Percentiles rank a stretch among this genome's conserved stretches.
phyloP scores from a whole-genome alignment of 2,113 vertebrate genomes.

The Apistogramma diplotaenia region DNA sequence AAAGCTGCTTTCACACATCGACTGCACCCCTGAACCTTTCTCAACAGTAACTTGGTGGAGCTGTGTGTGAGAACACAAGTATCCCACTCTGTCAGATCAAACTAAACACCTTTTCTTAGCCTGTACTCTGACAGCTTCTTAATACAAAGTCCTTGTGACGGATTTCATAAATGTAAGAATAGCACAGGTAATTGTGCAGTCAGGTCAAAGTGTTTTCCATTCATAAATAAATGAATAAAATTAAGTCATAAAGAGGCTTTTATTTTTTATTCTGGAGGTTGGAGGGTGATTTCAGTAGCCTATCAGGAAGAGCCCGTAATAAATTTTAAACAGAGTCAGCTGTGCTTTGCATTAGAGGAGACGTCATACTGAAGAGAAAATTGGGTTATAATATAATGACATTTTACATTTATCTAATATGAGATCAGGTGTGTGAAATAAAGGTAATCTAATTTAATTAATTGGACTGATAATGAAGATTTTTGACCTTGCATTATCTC shows the following conservation, averaged over 20 bases:
- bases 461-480: constrained; percentile 43
- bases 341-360: not conserved
- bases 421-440: constrained; percentile 49
- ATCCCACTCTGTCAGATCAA: not conserved
- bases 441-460: constrained; percentile 65
- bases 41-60: not conserved
- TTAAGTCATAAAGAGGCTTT: not conserved
- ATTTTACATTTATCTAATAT: constrained; percentile 30
- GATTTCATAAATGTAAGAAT: not conserved
- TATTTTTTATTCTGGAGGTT: not conserved
- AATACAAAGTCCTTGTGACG: not conserved
- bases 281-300: not conserved
- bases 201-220: not conserved
- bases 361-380: not conserved
- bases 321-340: not conserved
- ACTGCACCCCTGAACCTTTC: not conserved
- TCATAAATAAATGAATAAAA: not conserved
- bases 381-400: constrained; percentile 2
- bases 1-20: not conserved
- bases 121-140: not conserved
- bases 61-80: not conserved
- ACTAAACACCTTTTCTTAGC: not conserved
- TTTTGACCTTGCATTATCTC: constrained; percentile 74
- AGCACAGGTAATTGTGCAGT: not conserved
- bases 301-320: not conserved